Evolutionary conservation across 2,113 vertebrate species (phyloP).

Genomic region (Coptodon rendalli): DNA sequence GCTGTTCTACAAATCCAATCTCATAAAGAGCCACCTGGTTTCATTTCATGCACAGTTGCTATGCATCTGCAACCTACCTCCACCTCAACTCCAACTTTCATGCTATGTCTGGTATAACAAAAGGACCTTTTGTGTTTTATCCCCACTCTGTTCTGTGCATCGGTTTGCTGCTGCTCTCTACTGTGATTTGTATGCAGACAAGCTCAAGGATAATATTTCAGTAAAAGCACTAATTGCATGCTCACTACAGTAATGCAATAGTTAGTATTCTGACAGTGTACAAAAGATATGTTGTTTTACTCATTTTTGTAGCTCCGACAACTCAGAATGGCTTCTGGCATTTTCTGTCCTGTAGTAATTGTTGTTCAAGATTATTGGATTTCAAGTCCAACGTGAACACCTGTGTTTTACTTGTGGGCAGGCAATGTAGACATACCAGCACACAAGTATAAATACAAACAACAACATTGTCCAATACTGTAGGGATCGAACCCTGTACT

Average conservation of each 20-base stretch:
- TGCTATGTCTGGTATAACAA: background rate
- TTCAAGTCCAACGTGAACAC: background rate
- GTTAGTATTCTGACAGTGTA: background rate
- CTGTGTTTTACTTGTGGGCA: background rate
- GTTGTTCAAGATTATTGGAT: background rate
- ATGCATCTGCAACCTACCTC: background rate
- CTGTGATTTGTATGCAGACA: background rate
- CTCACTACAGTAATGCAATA: background rate
- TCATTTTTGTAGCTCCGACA: fast-evolving
- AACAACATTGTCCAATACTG: background rate
- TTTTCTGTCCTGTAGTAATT: background rate
- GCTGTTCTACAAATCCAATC: background rate
- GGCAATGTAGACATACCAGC: background rate
- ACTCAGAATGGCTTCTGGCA: fast-evolving
- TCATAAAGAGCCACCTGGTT: background rate
- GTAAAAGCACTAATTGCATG: background rate
- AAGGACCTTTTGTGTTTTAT: background rate
- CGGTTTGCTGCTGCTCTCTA: background rate
- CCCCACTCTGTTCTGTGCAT: background rate
- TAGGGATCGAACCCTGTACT: background rate
- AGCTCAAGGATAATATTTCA: background rate
- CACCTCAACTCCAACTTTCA: background rate
- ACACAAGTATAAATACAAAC: background rate
- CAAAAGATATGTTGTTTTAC: background rate
- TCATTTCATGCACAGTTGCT: background rate